These are phyloP conservation scores for Calephelis perditalis DNA, from an alignment of 2,888 invertebrate species.

Conservation along the genomic window DNA sequence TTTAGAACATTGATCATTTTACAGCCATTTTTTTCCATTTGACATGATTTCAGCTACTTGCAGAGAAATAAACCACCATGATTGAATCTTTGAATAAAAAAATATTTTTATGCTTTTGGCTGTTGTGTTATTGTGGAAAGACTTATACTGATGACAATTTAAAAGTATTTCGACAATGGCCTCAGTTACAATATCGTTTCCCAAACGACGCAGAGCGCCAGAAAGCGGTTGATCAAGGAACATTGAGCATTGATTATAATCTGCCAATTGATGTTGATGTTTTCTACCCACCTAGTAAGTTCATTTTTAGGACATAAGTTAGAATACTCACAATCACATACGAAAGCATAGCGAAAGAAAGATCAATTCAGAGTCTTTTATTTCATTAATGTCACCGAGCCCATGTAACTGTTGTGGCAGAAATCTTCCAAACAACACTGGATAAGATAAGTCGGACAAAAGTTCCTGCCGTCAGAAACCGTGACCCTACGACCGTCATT, in stretches of 20 bases:
- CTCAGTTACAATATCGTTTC: not conserved
- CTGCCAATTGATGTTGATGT: not conserved
- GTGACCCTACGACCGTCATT: no score
- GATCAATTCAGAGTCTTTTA: no score
- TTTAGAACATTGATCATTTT: no score
- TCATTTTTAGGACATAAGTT: no score
- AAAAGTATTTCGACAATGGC: not conserved
- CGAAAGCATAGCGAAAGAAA: no score
- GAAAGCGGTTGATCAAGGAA: not conserved
- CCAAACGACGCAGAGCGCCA: not conserved
- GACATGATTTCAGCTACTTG: not conserved
- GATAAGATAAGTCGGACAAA: no score
- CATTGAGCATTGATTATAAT: not conserved
- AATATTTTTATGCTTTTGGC: not conserved
- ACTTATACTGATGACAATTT: not conserved
- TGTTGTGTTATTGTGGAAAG: not conserved
- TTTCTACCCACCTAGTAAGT: not conserved
- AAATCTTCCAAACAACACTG: no score
- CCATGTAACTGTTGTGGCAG: no score
- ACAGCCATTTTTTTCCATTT: no score
- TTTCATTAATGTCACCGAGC: no score
- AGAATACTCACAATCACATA: no score
- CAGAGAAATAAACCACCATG: not conserved
- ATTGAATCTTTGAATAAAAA: not conserved
- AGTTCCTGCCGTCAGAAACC: no score